Percentiles rank a stretch among this genome's conserved stretches.
phyloP scores from a whole-genome alignment of 2,888 invertebrate species.

The Eurois occulta region DNA sequence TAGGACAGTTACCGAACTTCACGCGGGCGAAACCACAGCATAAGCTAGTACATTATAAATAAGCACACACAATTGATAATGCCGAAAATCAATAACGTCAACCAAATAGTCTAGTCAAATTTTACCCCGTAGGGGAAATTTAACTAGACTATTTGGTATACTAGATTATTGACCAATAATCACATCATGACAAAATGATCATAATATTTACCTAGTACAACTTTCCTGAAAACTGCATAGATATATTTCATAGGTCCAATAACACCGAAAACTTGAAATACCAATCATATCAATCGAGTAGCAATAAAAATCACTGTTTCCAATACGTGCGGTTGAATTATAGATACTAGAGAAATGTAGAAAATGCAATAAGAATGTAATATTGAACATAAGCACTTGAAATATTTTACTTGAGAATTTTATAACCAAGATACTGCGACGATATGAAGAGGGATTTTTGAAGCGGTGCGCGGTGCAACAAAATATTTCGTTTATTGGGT shows the following conservation, averaged over 20 bases:
- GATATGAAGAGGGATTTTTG: conserved; percentile 41
- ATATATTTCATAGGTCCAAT: not conserved
- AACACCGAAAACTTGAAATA: conserved; percentile 22
- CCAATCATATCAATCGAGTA: conserved; percentile 52
- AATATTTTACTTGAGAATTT: conserved; percentile 78
- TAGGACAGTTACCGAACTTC: too few relatives aligned
- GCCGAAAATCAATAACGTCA: not conserved
- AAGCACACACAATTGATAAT: not conserved
- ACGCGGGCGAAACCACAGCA: too few relatives aligned
- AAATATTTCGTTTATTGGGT: not conserved
- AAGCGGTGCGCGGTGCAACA: conserved; percentile 17
- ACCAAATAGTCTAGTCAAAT: too few relatives aligned
- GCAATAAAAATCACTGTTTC: conserved; percentile 66
- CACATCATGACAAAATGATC: not conserved
- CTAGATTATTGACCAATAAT: not conserved
- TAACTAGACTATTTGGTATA: too few relatives aligned
- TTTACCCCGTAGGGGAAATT: too few relatives aligned
- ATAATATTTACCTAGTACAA: not conserved
- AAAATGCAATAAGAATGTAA: conserved; percentile 84
- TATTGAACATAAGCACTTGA: conserved; percentile 82
- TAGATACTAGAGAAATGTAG: conserved; percentile 69
- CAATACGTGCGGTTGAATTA: conserved; percentile 65
- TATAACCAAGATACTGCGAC: conserved; percentile 55
- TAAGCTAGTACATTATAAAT: not conserved
- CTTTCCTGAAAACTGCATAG: not conserved